phyloP scores from a whole-genome alignment of 2,113 vertebrate genomes.

The cattle (Bos taurus) region ARS-UCD2.0 NC_037351.1:60296001-60296500 shows the following conservation, averaged over 20 bases:
- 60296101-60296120: neutral
- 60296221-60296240: neutral
- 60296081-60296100: neutral
- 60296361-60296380: neutral
- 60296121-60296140: neutral
- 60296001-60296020: neutral
- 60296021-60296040: neutral
- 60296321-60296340: neutral
- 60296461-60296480: neutral
- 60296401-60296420: neutral
- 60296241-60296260: neutral
- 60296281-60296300: neutral
- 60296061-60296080: neutral
- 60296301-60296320: neutral
- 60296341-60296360: neutral
- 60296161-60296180: neutral
- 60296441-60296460: no score
- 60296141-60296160: neutral
- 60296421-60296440: neutral
- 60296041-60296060: neutral
- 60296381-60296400: accelerated
- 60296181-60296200: neutral
- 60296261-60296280: neutral
- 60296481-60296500: neutral
- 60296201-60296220: neutral